Percentiles rank a stretch among this genome's conserved stretches.
Conservation (phyloP, 1,140 invertebrate genomes). For the Eumeta japonica region DNA sequence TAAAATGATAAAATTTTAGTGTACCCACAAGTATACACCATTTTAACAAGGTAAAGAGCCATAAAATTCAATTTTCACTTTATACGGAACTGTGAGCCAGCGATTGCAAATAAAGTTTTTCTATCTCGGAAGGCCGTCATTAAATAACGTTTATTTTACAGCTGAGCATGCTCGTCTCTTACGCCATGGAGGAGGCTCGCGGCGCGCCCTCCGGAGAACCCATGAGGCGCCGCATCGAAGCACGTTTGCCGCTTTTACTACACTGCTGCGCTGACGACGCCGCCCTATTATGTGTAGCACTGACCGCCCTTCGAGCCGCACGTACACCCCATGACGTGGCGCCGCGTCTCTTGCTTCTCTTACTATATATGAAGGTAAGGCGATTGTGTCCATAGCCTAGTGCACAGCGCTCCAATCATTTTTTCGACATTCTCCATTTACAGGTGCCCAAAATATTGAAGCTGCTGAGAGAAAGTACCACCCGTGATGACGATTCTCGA, state of each 20-base stretch:
- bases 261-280: slow-evolving; percentile 65
- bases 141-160: too few species aligned
- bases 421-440: slow-evolving; percentile 2
- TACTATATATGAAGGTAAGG: slow-evolving; percentile 60
- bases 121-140: too few species aligned
- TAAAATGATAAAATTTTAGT: too few species aligned
- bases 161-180: slow-evolving; percentile 67
- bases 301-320: slow-evolving; percentile 33
- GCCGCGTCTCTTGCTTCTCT: slow-evolving; percentile 55
- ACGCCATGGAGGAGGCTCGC: slow-evolving; percentile 72
- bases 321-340: too few species aligned
- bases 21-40: too few species aligned
- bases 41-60: too few species aligned
- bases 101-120: too few species aligned
- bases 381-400: too few species aligned
- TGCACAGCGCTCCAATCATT: slow-evolving; percentile 32
- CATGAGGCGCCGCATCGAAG: slow-evolving; percentile 57
- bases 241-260: slow-evolving; percentile 68
- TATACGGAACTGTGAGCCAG: too few species aligned
- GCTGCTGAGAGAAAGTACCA: slow-evolving; percentile 29
- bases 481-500: too few species aligned
- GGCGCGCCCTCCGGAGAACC: slow-evolving; percentile 36
- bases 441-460: slow-evolving; percentile 50
- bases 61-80: too few species aligned
- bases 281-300: slow-evolving; percentile 49